A percentile compares a stretch with the other conserved stretches of the same genome.
phyloP scores from a whole-genome alignment of 35 echinoderm and acorn worm genomes.

The Apostichopus californicus region DNA sequence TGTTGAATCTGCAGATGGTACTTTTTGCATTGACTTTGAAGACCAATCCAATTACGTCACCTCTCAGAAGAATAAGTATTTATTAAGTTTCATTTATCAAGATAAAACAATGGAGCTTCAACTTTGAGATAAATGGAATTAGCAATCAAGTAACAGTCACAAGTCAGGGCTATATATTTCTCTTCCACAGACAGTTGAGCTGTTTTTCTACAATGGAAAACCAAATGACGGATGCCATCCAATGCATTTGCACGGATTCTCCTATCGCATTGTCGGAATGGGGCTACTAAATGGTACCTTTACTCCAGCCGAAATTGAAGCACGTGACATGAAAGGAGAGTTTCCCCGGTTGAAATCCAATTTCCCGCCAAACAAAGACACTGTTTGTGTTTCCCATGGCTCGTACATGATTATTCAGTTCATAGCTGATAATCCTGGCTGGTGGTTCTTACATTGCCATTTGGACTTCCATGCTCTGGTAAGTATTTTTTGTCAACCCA shows the following conservation, averaged over 20 bases:
- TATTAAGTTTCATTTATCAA: too few relatives aligned
- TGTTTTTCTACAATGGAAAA: slow-evolving; percentile 25
- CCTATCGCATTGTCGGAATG: not conserved
- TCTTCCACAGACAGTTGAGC: not conserved
- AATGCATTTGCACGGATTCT: slow-evolving; percentile 18
- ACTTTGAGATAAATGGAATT: too few relatives aligned
- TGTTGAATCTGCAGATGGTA: too few relatives aligned
- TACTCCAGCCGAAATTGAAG: not conserved
- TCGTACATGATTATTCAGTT: slow-evolving; percentile 71
- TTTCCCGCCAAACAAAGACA: slow-evolving; percentile 62
- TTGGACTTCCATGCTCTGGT: slow-evolving; percentile 72
- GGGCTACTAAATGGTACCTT: not conserved
- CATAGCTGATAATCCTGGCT: slow-evolving; percentile 84
- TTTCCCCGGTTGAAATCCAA: not conserved
- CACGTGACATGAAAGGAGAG: not conserved
- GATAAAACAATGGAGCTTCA: too few relatives aligned
- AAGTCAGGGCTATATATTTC: not conserved
- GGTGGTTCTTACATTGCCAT: slow-evolving; percentile 89
- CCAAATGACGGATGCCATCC: not conserved
- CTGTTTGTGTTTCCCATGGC: slow-evolving; percentile 64
- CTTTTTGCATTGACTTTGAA: too few relatives aligned
- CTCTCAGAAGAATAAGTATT: too few relatives aligned
- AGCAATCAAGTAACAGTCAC: too few relatives aligned
- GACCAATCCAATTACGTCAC: too few relatives aligned
- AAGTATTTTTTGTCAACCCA: not conserved